Percentiles rank a stretch among this genome's conserved stretches.
Conservation (phyloP, 1,140 invertebrate genomes). For the Drosophila cardini region DNA sequence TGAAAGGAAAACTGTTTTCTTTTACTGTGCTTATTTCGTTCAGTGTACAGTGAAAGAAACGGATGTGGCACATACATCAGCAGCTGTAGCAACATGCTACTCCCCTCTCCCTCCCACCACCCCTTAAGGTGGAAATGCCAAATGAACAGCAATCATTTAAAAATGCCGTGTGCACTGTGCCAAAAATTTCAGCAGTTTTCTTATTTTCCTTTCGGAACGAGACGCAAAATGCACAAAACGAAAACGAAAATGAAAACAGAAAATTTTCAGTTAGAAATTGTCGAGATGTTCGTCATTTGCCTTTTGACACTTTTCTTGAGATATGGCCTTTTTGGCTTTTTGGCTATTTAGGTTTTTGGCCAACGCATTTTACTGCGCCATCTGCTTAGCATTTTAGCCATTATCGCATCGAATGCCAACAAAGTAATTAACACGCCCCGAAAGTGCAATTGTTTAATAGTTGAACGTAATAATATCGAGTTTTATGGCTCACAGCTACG, state of each 20-base stretch:
- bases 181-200: slow-evolving; percentile 55
- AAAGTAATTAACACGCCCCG: slow-evolving; percentile 57
- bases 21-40: not conserved
- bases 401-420: slow-evolving; percentile 34
- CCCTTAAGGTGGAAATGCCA: slow-evolving; percentile 14
- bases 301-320: slow-evolving; percentile 19
- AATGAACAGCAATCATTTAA: slow-evolving; percentile 45
- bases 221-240: slow-evolving; percentile 39
- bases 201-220: slow-evolving; percentile 2
- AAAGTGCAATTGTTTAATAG: slow-evolving; percentile 20
- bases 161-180: slow-evolving; percentile 45
- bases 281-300: slow-evolving; percentile 25
- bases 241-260: slow-evolving; percentile 22
- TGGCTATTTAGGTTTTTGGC: not conserved
- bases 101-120: not conserved
- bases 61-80: slow-evolving; percentile 36
- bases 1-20: not conserved
- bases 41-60: not conserved
- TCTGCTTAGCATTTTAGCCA: not conserved
- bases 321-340: not conserved
- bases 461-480: slow-evolving; percentile 12
- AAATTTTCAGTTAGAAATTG: slow-evolving; percentile 36
- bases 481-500: slow-evolving; percentile 29
- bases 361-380: slow-evolving; percentile 21
- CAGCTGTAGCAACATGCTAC: not conserved